These are phyloP conservation scores for Sebastes miniatus DNA, from an alignment of 2,797 vertebrate species.

Conservation along the genomic window DNA sequence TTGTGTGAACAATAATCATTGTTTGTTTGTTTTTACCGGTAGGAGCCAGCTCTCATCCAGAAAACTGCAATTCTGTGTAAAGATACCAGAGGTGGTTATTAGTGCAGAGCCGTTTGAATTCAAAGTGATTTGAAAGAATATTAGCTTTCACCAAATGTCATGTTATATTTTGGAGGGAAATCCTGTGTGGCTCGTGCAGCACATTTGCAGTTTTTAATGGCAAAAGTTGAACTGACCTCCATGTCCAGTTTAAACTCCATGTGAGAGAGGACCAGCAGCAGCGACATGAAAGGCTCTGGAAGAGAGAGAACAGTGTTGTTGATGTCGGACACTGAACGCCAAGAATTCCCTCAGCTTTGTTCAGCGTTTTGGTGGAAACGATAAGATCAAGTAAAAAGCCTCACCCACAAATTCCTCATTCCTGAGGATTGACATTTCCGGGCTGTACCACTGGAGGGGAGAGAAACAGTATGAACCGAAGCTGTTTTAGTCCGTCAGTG, in stretches of 20 bases:
- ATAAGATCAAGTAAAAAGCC: slow-evolving; percentile 7
- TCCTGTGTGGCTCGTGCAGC: neutral
- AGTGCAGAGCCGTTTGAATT: neutral
- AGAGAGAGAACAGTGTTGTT: neutral
- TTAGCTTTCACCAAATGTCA: neutral
- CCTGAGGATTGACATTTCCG: slow-evolving; percentile 77
- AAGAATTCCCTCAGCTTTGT: neutral
- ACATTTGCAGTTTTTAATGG: neutral
- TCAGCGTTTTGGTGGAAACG: neutral
- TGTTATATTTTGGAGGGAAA: neutral
- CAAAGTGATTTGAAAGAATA: neutral
- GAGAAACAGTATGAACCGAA: neutral
- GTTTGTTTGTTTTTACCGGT: slow-evolving; percentile 77
- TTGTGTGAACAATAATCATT: neutral
- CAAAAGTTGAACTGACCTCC: slow-evolving; percentile 73
- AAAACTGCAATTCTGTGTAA: slow-evolving; percentile 86
- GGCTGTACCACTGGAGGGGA: slow-evolving; percentile 83
- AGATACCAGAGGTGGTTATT: slow-evolving; percentile 17
- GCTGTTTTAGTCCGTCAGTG: neutral
- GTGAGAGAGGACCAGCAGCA: slow-evolving; percentile 84
- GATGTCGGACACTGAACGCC: neutral
- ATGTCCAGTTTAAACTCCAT: slow-evolving; percentile 85
- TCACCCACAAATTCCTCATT: slow-evolving; percentile 84
- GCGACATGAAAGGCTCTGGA: slow-evolving; percentile 86
- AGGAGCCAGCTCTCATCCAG: slow-evolving; percentile 88